Conservation (phyloP, 2,797 vertebrate genomes). For the Gouania willdenowi region DNA sequence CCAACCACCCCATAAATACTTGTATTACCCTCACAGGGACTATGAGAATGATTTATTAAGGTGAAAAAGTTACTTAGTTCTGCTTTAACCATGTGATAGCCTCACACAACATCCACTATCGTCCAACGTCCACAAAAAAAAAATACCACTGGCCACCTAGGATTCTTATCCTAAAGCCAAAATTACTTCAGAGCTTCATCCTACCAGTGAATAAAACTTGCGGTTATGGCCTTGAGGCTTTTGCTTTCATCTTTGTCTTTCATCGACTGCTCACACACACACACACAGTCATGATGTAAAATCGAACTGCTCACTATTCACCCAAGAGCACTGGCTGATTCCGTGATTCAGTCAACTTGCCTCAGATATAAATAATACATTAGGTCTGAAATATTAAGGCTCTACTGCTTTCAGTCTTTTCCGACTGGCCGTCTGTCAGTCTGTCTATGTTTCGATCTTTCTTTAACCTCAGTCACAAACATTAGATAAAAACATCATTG, state of each 20-base stretch:
- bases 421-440: conserved; percentile 15
- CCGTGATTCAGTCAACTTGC: conserved; percentile 43
- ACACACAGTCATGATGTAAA: conserved; percentile 6
- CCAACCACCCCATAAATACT: too few species aligned
- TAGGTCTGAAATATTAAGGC: conserved; percentile 71
- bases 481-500: not conserved
- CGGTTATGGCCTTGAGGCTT: conserved; percentile 47
- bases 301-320: conserved; percentile 49
- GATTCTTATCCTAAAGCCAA: conserved; percentile 33
- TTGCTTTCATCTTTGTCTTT: conserved; percentile 72
- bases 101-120: too few species aligned
- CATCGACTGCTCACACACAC: conserved; percentile 32
- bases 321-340: conserved; percentile 57
- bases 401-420: conserved; percentile 37
- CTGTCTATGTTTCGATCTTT: not conserved
- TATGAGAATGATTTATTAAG: too few species aligned
- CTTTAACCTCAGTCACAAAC: not conserved
- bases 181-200: conserved; percentile 45
- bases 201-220: conserved; percentile 57
- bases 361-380: conserved; percentile 68
- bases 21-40: too few species aligned
- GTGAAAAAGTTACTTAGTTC: too few species aligned
- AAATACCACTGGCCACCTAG: conserved; percentile 39
- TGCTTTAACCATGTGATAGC: too few species aligned
- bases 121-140: too few species aligned